Base-by-base conservation (phyloP, 2,113 vertebrate species). In the Porphyrio hochstetteri region DNA sequence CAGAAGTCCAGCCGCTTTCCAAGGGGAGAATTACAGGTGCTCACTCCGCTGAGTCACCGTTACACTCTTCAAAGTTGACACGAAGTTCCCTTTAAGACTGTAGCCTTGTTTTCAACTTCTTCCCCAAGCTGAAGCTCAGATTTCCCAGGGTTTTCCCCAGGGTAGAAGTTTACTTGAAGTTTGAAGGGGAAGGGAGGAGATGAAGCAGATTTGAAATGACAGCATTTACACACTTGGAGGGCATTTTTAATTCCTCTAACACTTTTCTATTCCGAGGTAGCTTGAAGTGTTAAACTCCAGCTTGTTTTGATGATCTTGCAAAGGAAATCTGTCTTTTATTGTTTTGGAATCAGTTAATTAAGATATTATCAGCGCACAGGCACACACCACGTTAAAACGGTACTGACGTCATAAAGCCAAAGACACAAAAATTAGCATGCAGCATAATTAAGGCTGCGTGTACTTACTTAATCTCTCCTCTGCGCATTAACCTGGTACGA, bases 231-330 rank as follows among this genome's bases (percentile, higher is more conserved):
- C 80, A 80, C 91, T 90, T 76, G 78, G 71, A 90, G 79, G 59
- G 52, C 67, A 74, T 92, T 80, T 91, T 93, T 70, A 85, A 81
- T 86, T 93, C 80, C 46, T 90, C 52, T 78, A 48, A 80, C 33
- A 35, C 6, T 40, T 67, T 86, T 48, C 50, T 48, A 17, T 72
- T 82, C 64, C 56, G 44, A 90, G 24, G 44, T 82, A 71, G 82
- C 77, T 86, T 81, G 76, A 92, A 95, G 75, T 74, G 75, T 78
- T 88, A 86, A 94, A 86, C n/a, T 74, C 42, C 11, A 15, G 48
- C 77, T 90, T 77, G 55, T 72, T 92, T 85, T 88, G 75, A 72
- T 92, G 36, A 72, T 46, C 82, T 81, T 33, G 27, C 53, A 40
- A 35, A 86, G 23, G 52, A 92, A 82, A 70, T 60, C 10, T 65